These are phyloP conservation scores for Eupsilia transversa DNA, from an alignment of 2,888 invertebrate species.

Conservation along the genomic window DNA sequence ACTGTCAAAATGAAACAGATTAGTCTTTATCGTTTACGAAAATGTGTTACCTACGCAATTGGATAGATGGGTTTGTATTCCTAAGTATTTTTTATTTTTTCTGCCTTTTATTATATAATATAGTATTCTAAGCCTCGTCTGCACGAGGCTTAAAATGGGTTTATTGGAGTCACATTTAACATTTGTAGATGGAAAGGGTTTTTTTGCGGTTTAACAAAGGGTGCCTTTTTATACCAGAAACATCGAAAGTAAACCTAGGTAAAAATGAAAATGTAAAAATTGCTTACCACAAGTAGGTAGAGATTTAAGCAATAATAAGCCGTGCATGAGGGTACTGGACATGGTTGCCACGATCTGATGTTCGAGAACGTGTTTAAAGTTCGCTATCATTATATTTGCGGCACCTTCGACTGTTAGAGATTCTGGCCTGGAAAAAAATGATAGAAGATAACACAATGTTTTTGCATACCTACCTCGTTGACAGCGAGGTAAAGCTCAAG, in stretches of 20 bases:
- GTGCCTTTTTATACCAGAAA: no score
- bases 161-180: background rate
- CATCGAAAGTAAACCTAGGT: background rate
- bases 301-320: constrained; percentile 72
- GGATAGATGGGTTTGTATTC: no score
- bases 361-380: constrained; percentile 80
- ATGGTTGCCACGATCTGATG: constrained; percentile 79
- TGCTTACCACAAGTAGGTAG: constrained; percentile 79
- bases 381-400: constrained; percentile 77
- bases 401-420: constrained; percentile 81
- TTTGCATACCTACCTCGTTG: background rate
- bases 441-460: background rate
- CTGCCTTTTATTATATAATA: no score
- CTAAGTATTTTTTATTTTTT: no score
- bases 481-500: background rate
- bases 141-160: no score
- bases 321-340: constrained; percentile 74
- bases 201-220: background rate
- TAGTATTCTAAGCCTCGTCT: no score
- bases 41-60: no score
- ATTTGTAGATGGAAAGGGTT: no score
- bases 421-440: constrained; percentile 75
- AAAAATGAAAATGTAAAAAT: background rate
- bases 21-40: no score
- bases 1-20: no score